Evolutionary conservation across 2,113 vertebrate genomes (phyloP).

Genomic region (Numida meleagris): DNA sequence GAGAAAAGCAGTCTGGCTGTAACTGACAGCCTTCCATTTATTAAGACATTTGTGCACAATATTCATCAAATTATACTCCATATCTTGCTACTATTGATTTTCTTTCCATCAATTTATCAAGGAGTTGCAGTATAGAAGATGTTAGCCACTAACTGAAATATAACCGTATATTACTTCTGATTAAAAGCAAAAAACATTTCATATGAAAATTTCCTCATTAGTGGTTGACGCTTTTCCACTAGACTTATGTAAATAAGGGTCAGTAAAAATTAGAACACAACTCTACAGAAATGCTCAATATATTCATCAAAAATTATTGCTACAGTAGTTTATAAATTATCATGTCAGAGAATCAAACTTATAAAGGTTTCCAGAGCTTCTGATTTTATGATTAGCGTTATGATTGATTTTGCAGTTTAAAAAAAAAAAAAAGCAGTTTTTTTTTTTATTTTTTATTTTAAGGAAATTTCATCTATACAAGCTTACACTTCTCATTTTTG

Average conservation of each 20-base stretch:
- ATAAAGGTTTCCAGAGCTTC: neutral
- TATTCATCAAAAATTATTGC: neutral
- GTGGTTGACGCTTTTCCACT: neutral
- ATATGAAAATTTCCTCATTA: neutral
- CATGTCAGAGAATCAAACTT: neutral
- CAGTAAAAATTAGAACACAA: neutral
- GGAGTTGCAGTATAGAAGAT: neutral
- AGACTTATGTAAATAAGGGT: neutral
- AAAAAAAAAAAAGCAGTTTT: neutral
- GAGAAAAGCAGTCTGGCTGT: neutral
- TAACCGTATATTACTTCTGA: neutral
- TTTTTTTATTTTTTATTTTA: neutral
- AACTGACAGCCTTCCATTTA: neutral
- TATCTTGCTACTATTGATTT: neutral
- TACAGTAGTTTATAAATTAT: neutral
- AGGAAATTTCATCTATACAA: neutral
- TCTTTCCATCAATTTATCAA: neutral
- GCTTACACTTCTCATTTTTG: neutral
- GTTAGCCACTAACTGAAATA: neutral
- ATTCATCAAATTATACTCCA: neutral
- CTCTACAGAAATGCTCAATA: neutral
- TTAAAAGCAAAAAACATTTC: neutral
- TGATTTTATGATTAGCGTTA: neutral
- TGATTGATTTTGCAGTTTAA: neutral
- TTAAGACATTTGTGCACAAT: neutral